These are phyloP conservation scores for Heliconius hewitsoni DNA, from an alignment of 1,140 invertebrate genomes.

Conservation along the genomic window DNA sequence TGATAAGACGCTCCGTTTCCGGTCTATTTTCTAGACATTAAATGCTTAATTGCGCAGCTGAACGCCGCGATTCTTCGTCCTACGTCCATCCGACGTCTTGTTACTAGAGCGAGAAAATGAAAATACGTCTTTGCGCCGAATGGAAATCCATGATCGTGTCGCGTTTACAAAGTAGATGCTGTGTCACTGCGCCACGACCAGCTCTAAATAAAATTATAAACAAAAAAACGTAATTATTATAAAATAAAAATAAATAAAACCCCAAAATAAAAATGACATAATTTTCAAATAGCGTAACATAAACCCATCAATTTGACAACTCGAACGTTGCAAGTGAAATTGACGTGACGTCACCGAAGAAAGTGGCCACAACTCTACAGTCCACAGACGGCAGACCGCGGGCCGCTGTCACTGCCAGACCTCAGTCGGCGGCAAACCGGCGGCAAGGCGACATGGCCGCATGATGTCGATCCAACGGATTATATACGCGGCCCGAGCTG, in stretches of 20 bases:
- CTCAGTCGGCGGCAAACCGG: constrained; percentile 45
- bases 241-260: not conserved
- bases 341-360: constrained; percentile 66
- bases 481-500: constrained; percentile 64
- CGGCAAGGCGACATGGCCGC: constrained; percentile 52
- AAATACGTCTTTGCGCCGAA: too few relatives aligned
- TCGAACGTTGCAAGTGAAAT: constrained; percentile 49
- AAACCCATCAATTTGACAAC: not conserved
- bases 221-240: not conserved
- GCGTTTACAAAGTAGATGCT: too few relatives aligned
- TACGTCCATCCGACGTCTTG: too few relatives aligned
- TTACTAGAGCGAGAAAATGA: too few relatives aligned
- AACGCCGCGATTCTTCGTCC: too few relatives aligned
- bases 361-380: constrained; percentile 43
- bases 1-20: too few relatives aligned
- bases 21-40: too few relatives aligned
- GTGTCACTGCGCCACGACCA: too few relatives aligned
- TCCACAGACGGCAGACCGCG: not conserved
- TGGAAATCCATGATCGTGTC: too few relatives aligned
- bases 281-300: not conserved
- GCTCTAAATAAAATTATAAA: not conserved
- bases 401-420: not conserved
- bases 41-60: too few relatives aligned
- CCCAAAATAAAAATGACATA: not conserved
- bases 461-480: constrained; percentile 68